Base-by-base conservation (phyloP, 2,113 vertebrate species). In the Ciconia maguari region DNA sequence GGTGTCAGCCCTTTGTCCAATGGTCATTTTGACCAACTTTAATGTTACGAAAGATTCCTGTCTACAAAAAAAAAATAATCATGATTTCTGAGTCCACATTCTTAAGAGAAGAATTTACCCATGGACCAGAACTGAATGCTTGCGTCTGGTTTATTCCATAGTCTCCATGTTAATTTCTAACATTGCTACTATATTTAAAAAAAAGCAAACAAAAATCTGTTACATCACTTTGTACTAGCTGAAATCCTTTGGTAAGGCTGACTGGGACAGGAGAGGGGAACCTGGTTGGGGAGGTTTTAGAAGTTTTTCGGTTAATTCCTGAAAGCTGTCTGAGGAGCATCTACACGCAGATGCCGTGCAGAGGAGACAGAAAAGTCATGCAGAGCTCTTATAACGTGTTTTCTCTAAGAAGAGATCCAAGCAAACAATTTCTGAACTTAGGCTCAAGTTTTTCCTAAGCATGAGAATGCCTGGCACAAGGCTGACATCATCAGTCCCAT, bases 311-410 rank as follows among this genome's bases (percentile, higher is more conserved):
- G 12, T 61, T 16, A 34, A 42, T 77, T 90, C 21, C 54, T 65
- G 49, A 54, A 52, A 76, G 41, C 14, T 65, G n/a, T 9, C 42
- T 14, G 55, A 91, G 68, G 34, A 70, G 8, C 20, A 6, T n/a
- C 64, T 61, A 4, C 0, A 14, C 1, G 1, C 41, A 49, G 51
- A 49, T 65, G 32, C 48, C 38, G 21, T 1, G 8, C n/a, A 21
- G 14, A 71, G 61, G 29, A 70, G n/a, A 18, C 22, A 69, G 57
- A 52, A 30, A 34, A 46, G 29, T 49, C 54, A 19, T 2, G 17
- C 16, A 46, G 38, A 60, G 25, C 10, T 76, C 21, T 34, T 32
- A 3, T 4, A 79, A 26, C 4, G 19, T 7, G 0, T 58, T 57
- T 64, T 15, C 42, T 38, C 42, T 41, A 27, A n/a, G 49, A 25